phyloP scores from a whole-genome alignment of 2,797 vertebrate species.

The Todus mexicanus region DNA sequence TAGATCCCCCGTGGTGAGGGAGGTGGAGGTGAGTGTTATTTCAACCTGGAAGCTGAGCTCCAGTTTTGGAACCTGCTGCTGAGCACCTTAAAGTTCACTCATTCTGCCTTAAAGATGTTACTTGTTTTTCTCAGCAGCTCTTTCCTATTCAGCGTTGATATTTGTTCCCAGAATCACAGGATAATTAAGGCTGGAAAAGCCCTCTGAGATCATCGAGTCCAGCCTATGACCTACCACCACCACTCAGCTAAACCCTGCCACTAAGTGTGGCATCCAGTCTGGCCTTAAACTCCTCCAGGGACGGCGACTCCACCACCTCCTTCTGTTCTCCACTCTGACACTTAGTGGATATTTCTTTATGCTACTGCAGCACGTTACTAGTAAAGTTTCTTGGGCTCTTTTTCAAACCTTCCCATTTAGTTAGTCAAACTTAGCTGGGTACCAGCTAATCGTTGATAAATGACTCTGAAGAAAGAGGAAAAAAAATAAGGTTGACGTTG shows the following conservation, averaged over 20 bases:
- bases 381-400: background rate
- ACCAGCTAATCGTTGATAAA: background rate
- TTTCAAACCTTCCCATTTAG: background rate
- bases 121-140: background rate
- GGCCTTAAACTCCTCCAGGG: too few species aligned
- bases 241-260: too few species aligned
- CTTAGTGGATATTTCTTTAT: background rate
- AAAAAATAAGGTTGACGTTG: background rate
- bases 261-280: too few species aligned
- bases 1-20: background rate
- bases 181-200: too few species aligned
- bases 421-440: background rate
- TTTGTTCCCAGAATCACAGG: too few species aligned
- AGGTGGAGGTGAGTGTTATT: background rate
- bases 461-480: background rate
- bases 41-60: background rate
- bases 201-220: too few species aligned
- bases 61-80: background rate
- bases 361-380: fast-evolving
- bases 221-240: too few species aligned
- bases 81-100: background rate
- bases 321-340: background rate
- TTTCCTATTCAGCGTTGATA: background rate
- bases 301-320: too few species aligned
- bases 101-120: too few species aligned